These are phyloP conservation scores for Camponotus vicinus DNA, from an alignment of 1,140 invertebrate species.

Conservation along the genomic window DNA sequence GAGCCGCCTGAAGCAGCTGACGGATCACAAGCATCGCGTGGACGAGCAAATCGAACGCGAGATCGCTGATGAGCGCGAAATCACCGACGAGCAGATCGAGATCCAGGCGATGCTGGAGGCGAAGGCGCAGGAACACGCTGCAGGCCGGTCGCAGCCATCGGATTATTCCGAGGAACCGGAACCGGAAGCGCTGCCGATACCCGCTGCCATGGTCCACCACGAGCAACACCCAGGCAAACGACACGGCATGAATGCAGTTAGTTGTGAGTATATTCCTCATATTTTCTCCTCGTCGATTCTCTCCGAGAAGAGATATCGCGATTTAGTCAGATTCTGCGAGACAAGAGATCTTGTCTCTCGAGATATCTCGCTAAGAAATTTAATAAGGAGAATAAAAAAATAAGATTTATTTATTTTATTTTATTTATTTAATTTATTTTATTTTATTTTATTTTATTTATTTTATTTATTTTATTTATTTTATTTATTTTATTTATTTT, in stretches of 20 bases:
- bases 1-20: constrained; percentile 76
- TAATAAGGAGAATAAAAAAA: no score
- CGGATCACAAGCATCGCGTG: constrained; percentile 74
- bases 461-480: no score
- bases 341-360: no score
- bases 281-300: background rate
- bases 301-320: background rate
- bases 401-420: no score
- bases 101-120: constrained; percentile 76
- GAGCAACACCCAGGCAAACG: constrained; percentile 79
- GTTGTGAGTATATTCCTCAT: constrained; percentile 79
- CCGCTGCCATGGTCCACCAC: constrained; percentile 77
- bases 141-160: constrained; percentile 15
- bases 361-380: no score
- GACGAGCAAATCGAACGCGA: constrained; percentile 74
- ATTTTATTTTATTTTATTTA: no score
- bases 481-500: no score
- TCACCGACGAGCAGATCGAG: constrained; percentile 77
- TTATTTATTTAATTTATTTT: no score
- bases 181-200: constrained; percentile 77
- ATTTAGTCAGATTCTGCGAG: no score
- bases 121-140: constrained; percentile 61
- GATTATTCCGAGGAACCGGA: constrained; percentile 61
- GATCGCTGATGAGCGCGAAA: constrained; percentile 77
- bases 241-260: constrained; percentile 64